Conservation (phyloP, 1,140 invertebrate genomes). For the Drosophila ambigua region DNA sequence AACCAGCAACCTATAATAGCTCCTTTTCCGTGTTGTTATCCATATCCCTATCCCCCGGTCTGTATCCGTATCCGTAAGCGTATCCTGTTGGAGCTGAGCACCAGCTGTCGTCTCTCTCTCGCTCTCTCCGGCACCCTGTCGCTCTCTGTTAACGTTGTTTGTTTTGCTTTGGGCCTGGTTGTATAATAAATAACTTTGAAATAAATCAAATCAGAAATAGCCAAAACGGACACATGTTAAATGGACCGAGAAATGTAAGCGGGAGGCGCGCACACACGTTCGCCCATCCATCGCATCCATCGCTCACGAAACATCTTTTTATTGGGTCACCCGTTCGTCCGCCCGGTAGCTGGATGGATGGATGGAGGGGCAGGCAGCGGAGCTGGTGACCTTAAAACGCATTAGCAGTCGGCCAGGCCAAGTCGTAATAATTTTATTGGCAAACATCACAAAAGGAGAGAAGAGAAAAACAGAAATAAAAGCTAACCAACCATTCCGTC, state of each 20-base stretch:
- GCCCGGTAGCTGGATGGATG: background rate
- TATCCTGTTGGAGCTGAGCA: slow-evolving; percentile 45
- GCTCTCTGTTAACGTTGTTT: slow-evolving; percentile 29
- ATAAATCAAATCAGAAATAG: slow-evolving; percentile 57
- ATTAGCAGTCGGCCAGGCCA: slow-evolving; percentile 65
- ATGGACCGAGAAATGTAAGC: slow-evolving; percentile 74
- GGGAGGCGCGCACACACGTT: slow-evolving; percentile 27
- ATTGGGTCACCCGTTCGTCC: slow-evolving; percentile 53
- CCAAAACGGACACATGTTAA: slow-evolving; percentile 53
- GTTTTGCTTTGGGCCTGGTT: slow-evolving; percentile 37
- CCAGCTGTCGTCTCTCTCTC: slow-evolving; percentile 26
- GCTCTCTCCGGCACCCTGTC: background rate
- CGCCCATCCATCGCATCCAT: too few relatives aligned
- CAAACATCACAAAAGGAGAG: slow-evolving; percentile 66
- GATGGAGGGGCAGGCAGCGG: slow-evolving; percentile 5
- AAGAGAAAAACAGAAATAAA: slow-evolving; percentile 40
- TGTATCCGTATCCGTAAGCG: slow-evolving; percentile 6
- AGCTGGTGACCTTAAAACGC: slow-evolving; percentile 74
- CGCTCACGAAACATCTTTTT: slow-evolving; percentile 54
- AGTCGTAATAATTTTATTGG: slow-evolving; percentile 80
- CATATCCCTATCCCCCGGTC: slow-evolving; percentile 28
- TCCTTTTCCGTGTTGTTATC: slow-evolving; percentile 58
- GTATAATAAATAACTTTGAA: slow-evolving; percentile 69
- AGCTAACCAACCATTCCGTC: slow-evolving; percentile 16
- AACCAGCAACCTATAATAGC: slow-evolving; percentile 69